Evolutionary conservation across 2,797 vertebrate species (phyloP).

Genomic region (Phaenicophaeus curvirostris): DNA sequence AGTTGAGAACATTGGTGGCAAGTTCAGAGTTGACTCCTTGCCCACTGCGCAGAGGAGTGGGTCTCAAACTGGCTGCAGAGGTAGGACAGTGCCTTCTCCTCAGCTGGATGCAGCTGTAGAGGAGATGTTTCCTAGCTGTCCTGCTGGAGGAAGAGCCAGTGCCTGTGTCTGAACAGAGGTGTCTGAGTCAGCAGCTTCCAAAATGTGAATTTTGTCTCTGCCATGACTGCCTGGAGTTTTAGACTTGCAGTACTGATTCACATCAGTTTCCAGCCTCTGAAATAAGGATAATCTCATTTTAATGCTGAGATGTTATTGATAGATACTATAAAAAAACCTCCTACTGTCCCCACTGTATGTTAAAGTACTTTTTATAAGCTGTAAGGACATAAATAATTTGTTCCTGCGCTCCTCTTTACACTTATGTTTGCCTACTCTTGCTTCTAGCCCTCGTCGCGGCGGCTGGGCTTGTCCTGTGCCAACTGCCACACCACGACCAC

Average conservation of each 20-base stretch:
- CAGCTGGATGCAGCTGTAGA: background rate
- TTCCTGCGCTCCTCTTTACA: background rate
- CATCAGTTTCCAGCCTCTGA: background rate
- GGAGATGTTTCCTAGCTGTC: background rate
- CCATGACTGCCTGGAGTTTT: rapidly evolving
- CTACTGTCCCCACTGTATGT: rapidly evolving
- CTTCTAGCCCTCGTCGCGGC: constrained; percentile 90
- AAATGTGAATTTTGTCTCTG: background rate
- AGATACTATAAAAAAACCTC: background rate
- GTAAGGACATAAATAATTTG: background rate
- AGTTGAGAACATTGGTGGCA: background rate
- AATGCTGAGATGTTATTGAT: background rate
- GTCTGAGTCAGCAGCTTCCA: background rate
- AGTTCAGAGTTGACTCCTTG: background rate
- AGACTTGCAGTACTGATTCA: background rate
- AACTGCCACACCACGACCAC: constrained; percentile 98
- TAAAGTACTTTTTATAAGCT: background rate
- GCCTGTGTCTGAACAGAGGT: background rate
- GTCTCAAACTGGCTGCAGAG: rapidly evolving
- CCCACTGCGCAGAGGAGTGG: background rate
- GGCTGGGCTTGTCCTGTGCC: constrained; percentile 95
- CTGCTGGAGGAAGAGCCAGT: background rate
- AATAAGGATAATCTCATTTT: background rate
- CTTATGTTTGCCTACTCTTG: background rate
- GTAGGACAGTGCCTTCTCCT: rapidly evolving